Evolutionary conservation across 2,888 invertebrate genomes (phyloP).

Genomic region (Actias luna): DNA sequence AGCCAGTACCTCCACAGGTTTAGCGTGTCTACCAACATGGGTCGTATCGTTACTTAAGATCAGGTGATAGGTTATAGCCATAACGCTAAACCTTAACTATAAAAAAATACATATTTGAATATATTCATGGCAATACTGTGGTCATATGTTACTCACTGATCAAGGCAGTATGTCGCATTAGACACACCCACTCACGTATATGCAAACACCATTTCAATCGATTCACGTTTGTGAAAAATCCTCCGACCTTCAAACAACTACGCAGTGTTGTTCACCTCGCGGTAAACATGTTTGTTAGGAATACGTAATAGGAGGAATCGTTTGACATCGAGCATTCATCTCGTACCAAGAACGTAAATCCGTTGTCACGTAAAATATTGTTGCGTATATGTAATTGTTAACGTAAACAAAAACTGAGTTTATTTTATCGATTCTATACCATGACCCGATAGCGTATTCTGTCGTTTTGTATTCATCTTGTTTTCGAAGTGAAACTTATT

Average conservation of each 20-base stretch:
- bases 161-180: neutral
- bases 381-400: neutral
- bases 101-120: too few species aligned
- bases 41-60: too few species aligned
- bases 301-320: neutral
- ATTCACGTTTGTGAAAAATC: neutral
- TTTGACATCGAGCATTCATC: neutral
- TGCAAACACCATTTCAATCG: neutral
- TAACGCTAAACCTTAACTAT: too few species aligned
- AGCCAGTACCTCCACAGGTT: too few species aligned
- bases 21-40: too few species aligned
- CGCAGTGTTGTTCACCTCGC: constrained; percentile 4
- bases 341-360: neutral
- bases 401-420: neutral
- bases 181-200: neutral
- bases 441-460: too few species aligned
- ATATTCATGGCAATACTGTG: too few species aligned
- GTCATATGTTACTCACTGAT: neutral
- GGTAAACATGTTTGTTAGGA: neutral
- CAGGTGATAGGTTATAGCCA: too few species aligned
- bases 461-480: too few species aligned
- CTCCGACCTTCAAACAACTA: neutral
- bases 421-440: neutral
- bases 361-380: neutral
- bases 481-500: too few species aligned